These are phyloP conservation scores for Urocolius indicus DNA, from an alignment of 2,113 vertebrate species.

Conservation along the genomic window DNA sequence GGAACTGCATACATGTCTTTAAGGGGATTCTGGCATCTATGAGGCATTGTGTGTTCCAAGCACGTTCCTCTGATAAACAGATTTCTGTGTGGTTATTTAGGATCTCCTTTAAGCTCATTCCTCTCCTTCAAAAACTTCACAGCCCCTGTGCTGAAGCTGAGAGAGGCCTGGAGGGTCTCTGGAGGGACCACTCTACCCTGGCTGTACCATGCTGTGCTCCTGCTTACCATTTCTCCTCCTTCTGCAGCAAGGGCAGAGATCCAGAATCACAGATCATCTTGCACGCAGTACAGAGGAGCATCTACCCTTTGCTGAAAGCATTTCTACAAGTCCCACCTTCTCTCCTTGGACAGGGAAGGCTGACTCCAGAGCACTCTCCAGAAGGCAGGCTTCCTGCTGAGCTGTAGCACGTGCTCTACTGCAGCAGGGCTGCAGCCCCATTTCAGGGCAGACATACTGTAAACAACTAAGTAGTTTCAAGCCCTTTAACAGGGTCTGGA, in stretches of 20 bases:
- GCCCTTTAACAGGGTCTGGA: neutral
- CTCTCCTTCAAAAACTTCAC: neutral
- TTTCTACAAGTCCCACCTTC: neutral
- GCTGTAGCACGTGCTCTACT: neutral
- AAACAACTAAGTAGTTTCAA: neutral
- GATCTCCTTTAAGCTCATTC: neutral
- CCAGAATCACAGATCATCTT: neutral
- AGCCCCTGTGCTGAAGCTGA: neutral
- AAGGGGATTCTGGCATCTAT: neutral
- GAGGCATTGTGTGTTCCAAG: neutral
- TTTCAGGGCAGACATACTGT: neutral
- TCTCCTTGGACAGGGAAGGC: neutral
- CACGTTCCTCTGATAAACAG: neutral
- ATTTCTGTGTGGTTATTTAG: neutral
- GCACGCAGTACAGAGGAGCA: neutral
- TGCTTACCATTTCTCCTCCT: neutral
- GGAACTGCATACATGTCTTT: neutral
- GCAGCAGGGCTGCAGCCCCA: neutral
- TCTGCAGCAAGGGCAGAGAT: constrained; percentile 6
- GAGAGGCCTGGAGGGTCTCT: neutral
- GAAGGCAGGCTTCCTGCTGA: neutral
- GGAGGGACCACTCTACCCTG: neutral
- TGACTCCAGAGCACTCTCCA: neutral
- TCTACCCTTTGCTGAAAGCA: neutral
- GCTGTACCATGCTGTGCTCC: neutral